Percentiles rank a stretch among this genome's conserved stretches.
These are phyloP conservation scores for Lethenteron camtschaticum DNA, from an alignment of 2,113 vertebrate genomes.

Conservation along the genomic window DNA sequence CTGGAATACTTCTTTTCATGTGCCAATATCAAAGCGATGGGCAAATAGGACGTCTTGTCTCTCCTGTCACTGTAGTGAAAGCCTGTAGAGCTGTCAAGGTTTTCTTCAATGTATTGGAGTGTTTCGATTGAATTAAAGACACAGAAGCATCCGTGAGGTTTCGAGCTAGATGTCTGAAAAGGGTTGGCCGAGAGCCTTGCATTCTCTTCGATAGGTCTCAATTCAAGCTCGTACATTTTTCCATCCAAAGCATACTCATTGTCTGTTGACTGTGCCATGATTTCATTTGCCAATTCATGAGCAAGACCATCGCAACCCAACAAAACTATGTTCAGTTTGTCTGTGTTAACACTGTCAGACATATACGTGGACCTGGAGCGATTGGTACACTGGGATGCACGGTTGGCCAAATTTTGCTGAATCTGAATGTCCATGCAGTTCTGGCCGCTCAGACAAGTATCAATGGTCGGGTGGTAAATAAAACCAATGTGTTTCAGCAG, in stretches of 20 bases:
- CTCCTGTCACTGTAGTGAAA: constrained; percentile 63
- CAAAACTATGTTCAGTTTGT: constrained; percentile 91
- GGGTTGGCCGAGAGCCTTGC: constrained; percentile 68
- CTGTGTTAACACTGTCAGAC: constrained; percentile 71
- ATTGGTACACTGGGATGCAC: constrained; percentile 65
- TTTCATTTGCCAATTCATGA: constrained; percentile 88
- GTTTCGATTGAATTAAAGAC: constrained; percentile 94
- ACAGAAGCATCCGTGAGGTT: constrained; percentile 89
- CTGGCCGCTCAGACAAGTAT: constrained; percentile 86
- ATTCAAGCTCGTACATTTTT: constrained; percentile 88
- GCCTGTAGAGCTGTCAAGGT: constrained; percentile 69
- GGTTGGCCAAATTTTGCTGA: constrained; percentile 68
- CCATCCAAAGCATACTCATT: constrained; percentile 94
- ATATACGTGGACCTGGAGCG: constrained; percentile 45
- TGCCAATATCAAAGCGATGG: constrained; percentile 79
- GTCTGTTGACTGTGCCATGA: constrained; percentile 80
- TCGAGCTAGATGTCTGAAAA: constrained; percentile 61
- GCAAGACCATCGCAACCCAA: constrained; percentile 80
- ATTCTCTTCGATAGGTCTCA: constrained; percentile 69
- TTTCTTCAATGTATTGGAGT: constrained; percentile 73
- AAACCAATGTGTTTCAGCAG: constrained; percentile 98
- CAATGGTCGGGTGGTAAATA: constrained; percentile 96
- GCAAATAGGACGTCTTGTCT: constrained; percentile 57
- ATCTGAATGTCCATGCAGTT: constrained; percentile 86
- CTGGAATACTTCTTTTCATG: constrained; percentile 70